phyloP scores from a whole-genome alignment of 2,113 vertebrate genomes.

The Chamaetylas fuelleborni region DNA sequence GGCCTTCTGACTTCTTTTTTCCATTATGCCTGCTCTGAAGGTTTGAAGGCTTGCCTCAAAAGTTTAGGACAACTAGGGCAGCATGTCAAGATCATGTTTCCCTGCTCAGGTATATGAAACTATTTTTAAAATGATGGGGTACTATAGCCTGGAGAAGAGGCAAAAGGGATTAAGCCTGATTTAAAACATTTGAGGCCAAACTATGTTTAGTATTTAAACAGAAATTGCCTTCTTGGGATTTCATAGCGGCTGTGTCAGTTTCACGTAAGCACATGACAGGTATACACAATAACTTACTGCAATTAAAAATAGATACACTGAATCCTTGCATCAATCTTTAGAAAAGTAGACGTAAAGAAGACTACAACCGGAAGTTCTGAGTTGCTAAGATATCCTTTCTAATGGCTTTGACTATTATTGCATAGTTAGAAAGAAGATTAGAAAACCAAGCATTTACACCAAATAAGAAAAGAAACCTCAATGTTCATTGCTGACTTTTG shows the following conservation, averaged over 20 bases:
- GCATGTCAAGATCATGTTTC: neutral
- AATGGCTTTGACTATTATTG: neutral
- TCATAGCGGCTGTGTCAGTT: neutral
- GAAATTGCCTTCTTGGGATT: slow-evolving; percentile 8
- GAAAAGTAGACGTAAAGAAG: neutral
- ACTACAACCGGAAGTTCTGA: neutral
- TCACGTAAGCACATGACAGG: neutral
- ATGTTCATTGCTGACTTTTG: neutral
- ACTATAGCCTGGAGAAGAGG: neutral
- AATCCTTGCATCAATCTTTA: neutral
- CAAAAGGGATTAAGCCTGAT: slow-evolving; percentile 14
- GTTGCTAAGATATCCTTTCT: neutral
- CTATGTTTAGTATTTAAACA: slow-evolving; percentile 12
- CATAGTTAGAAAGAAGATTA: neutral
- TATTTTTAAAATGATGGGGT: slow-evolving; percentile 22
- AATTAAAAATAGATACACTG: neutral
- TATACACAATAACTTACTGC: neutral
- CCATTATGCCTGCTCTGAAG: neutral
- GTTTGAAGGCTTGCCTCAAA: neutral
- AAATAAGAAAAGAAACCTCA: neutral
- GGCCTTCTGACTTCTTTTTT: neutral
- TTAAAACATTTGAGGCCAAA: slow-evolving; percentile 32
- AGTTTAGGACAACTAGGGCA: neutral
- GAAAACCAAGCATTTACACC: neutral
- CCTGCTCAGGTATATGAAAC: neutral